A percentile compares a stretch with the other conserved stretches of the same genome.
Conservation (phyloP, 1,140 invertebrate genomes). For the Neuroterus valhalla region DNA sequence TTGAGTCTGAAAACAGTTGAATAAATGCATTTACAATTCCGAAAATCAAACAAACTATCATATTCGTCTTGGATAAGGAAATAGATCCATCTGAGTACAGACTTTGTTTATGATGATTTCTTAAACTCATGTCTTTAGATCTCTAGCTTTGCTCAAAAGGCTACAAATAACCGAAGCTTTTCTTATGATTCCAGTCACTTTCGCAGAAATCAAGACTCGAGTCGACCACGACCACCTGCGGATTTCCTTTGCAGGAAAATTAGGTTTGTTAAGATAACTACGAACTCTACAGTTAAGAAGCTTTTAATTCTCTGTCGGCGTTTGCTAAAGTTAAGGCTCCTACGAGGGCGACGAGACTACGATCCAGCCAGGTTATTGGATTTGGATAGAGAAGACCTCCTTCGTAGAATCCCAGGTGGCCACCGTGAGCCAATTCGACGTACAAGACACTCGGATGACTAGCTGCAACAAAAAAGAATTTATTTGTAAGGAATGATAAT, state of each 20-base stretch:
- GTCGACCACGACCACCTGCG: slow-evolving; percentile 6
- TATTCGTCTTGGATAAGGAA: no score
- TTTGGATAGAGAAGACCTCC: slow-evolving; percentile 89
- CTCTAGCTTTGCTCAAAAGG: not conserved
- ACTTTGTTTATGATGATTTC: not conserved
- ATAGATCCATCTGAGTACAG: not conserved
- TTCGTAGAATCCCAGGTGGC: slow-evolving; percentile 95
- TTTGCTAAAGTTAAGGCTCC: slow-evolving; percentile 81
- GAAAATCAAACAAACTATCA: no score
- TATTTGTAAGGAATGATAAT: not conserved
- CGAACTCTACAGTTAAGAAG: slow-evolving; percentile 57
- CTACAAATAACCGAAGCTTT: slow-evolving; percentile 11
- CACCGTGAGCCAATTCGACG: slow-evolving; percentile 90
- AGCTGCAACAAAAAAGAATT: slow-evolving; percentile 75
- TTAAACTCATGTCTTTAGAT: slow-evolving; percentile 1
- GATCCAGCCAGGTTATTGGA: slow-evolving; percentile 92
- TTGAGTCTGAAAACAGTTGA: no score
- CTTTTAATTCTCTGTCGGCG: slow-evolving; percentile 70
- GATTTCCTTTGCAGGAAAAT: slow-evolving; percentile 10
- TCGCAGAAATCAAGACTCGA: slow-evolving; percentile 7
- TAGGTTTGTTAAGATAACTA: slow-evolving; percentile 1
- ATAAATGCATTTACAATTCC: no score
- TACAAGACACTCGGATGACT: slow-evolving; percentile 82
- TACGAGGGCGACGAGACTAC: slow-evolving; percentile 84
- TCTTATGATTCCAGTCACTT: slow-evolving; percentile 2